Evolutionary conservation across 2,113 vertebrate species (phyloP), one percentile per base, ranked within the genome.

Genomic region (Pseudopodoces humilis): DNA sequence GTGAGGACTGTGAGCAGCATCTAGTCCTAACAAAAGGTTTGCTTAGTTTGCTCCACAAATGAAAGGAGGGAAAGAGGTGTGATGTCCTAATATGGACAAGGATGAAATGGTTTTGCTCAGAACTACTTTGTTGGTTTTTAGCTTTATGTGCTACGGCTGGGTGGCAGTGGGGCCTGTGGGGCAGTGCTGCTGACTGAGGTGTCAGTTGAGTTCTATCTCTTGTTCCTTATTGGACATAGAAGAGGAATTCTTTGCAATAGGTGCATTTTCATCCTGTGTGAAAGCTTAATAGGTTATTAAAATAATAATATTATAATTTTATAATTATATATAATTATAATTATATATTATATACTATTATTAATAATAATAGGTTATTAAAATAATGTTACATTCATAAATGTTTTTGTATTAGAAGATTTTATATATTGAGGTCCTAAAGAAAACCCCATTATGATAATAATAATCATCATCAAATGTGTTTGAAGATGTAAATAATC

Each of bases 371-470:
- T 15, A 23, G 25, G 25, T 75, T 75, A 46, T 46, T 69, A 60
- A 72, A 71, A 24, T 28, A 30, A 24, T 9, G 1, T 25, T 31
- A 8, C 44, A 21, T 72, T 69, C 68, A 56, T 35, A 76, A 70
- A 19, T 63, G 15, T 4, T 49, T 53, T 79, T 82, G 7, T 67
- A 7, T 53, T 33, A 23, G 20, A 62, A 30, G 31, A 33, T 55
- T 84, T 74, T 49, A 70, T 24, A 37, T 46, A 27, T 3, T 44
- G n/a, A 37, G 4, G 13, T 83, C 41, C 30, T 80, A 18, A 92
- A 64, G 55, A 52, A 24, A 0, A 0, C 1, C 3, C 9, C 9
- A 9, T 71, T 13, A 24, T 19, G 6, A 10, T 47, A 11, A 33
- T 24, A 19, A 27, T 47, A 2, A 63, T 30, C 4, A 14, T 58